Conservation (phyloP, 2,797 vertebrate species). For the Kryptolebias ocellatus region DNA sequence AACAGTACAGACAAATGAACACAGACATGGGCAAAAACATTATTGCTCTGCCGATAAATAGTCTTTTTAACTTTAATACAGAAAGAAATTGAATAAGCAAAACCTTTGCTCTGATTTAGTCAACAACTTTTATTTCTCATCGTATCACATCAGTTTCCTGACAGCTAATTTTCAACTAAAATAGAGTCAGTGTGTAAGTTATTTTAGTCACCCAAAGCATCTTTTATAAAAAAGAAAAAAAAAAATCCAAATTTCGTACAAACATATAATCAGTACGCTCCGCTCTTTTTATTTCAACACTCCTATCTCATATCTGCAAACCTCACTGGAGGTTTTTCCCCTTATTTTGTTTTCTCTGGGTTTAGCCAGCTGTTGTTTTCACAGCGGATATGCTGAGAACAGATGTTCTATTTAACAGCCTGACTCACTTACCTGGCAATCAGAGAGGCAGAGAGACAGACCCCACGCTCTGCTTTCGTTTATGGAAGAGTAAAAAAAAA, state of each 20-base stretch:
- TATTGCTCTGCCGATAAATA: no score
- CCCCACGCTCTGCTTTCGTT: constrained; percentile 49
- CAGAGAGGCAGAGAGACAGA: constrained; percentile 24
- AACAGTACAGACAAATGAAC: no score
- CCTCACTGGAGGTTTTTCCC: constrained; percentile 9
- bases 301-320: constrained; percentile 10
- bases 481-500: constrained; percentile 48
- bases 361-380: constrained; percentile 69
- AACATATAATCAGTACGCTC: not conserved
- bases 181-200: no score
- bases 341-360: constrained; percentile 24
- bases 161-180: no score
- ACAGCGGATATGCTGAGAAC: constrained; percentile 60
- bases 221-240: not conserved
- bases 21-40: no score
- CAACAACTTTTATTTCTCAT: no score
- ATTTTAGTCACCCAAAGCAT: not conserved
- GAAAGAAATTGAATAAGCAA: no score
- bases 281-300: not conserved
- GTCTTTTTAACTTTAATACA: no score
- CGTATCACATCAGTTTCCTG: not conserved
- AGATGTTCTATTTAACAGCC: constrained; percentile 73
- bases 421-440: constrained; percentile 64
- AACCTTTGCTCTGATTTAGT: no score
- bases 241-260: not conserved